phyloP scores from a whole-genome alignment of 2,797 vertebrate species.

The Leptatherina wallacei region DNA sequence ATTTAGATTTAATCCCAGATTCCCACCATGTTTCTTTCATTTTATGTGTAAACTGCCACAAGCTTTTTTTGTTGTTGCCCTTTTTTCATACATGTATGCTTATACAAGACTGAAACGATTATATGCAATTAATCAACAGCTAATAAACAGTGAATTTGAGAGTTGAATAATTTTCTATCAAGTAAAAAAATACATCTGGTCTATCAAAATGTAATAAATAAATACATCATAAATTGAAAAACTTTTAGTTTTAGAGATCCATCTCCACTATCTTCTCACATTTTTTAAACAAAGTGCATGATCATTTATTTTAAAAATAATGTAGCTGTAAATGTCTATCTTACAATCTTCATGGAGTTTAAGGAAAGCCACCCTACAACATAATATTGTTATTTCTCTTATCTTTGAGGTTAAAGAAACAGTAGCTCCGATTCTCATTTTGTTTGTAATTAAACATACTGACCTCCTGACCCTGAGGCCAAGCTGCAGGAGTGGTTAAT shows the following conservation, averaged over 20 bases:
- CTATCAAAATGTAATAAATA: no score
- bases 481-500: constrained; percentile 67
- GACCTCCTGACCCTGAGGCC: constrained; percentile 62
- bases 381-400: not conserved
- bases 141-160: not conserved
- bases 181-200: not conserved
- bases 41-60: no score
- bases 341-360: not conserved
- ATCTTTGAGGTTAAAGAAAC: constrained; percentile 7
- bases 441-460: constrained; percentile 48
- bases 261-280: no score
- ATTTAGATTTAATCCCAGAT: no score
- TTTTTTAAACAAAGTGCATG: not conserved
- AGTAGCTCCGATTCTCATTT: constrained; percentile 34
- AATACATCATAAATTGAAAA: no score
- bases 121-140: not conserved
- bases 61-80: no score
- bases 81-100: not conserved
- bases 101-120: not conserved
- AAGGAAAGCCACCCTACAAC: not conserved
- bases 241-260: not conserved
- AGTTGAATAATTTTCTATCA: not conserved
- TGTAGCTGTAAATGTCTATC: not conserved
- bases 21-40: no score
- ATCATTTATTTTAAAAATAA: no score